Conservation (phyloP, 1,140 invertebrate genomes). For the Tetragonula clypearis region DNA sequence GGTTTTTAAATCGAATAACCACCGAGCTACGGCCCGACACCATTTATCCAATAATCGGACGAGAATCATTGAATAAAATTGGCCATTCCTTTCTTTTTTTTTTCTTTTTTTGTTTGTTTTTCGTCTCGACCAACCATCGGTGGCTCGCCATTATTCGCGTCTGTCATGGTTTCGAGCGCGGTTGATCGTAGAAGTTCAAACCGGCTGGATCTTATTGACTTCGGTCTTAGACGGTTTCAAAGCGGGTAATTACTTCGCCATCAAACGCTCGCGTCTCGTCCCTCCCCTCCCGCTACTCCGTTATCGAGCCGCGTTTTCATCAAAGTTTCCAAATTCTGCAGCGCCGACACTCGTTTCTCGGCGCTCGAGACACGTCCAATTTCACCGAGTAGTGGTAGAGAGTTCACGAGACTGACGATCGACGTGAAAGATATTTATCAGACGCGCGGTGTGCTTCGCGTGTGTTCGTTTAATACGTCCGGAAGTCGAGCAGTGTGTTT, state of each 20-base stretch:
- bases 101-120: neutral
- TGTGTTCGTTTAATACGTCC: neutral
- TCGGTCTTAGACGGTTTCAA: neutral
- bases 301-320: neutral
- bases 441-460: neutral
- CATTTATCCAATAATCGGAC: conserved; percentile 13
- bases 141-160: no score
- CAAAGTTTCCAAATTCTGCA: conserved; percentile 1
- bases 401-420: neutral
- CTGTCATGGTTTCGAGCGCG: neutral
- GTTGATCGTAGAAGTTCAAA: neutral
- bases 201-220: neutral
- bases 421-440: neutral
- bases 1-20: conserved; percentile 13
- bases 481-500: neutral
- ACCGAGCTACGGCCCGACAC: neutral
- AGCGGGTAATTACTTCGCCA: conserved; percentile 5
- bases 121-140: neutral
- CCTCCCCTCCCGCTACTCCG: no score
- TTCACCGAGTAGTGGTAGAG: neutral
- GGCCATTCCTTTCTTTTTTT: neutral
- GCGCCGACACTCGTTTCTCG: neutral
- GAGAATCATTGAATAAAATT: neutral
- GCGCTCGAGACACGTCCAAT: neutral
- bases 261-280: neutral